Base-by-base conservation (phyloP, 2,888 invertebrate genomes). In the Ophioninae sp. region DNA sequence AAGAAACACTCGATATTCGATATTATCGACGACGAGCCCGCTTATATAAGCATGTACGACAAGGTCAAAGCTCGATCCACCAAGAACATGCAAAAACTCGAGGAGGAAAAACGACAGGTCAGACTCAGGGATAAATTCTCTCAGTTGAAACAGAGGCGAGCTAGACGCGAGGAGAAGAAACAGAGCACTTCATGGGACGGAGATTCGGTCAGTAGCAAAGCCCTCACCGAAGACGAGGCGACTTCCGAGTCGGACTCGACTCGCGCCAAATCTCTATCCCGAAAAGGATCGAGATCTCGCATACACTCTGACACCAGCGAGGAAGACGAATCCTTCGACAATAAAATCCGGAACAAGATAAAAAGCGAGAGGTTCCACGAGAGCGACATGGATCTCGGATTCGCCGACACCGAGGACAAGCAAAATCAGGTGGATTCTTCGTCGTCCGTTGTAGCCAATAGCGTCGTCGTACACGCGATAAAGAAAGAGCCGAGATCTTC, bases 21-120 rank as follows among this genome's bases (percentile, higher is more conserved):
- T 91, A 97, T 98, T 81, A 95, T 97, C 65, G 96, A 97, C 90
- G 97, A 97, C 90, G 97, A 96, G 82, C 98, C 98, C 0, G 96
- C 96, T 10, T 98, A 98, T 91, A 97, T 98, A 83, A 98, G 98
- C 10, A 99, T 99, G 99, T 99, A 99, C 92, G 99, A 99, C 92
- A 99, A 99, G 93, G 98, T 98, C 0, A 98, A 98, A 93, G 98
- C 98, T 3, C 95, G 98, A 61, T 98, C 98, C 37, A 98, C 97
- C 89, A 98, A 98, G 93, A 98, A 98, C 92, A 97, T 97, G 96
- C 97, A 97, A 91, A 97, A 97, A 91, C 96, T 97, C 91, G 97
- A 97, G 91, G 97, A 98, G 92, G 97, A 97, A 93, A 97, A 97
- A 91, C 94, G 96, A 0, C 96, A 96, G 92, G 97, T 97, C 91